phyloP scores from a whole-genome alignment of 2,888 invertebrate species.

The Bibio marci region DNA sequence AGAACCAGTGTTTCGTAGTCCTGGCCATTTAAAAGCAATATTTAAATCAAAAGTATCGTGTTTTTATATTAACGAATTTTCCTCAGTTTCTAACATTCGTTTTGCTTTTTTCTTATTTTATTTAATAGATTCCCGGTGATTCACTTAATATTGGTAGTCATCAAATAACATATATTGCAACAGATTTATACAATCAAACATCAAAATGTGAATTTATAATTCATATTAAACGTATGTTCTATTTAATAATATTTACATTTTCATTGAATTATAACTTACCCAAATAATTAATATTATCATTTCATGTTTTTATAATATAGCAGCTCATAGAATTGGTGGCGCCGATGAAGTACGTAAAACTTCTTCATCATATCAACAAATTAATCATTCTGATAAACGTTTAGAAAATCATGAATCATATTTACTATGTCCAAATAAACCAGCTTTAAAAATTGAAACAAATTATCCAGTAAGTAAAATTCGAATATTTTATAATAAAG shows the following conservation, averaged over 20 bases:
- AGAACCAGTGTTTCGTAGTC: conserved; percentile 44
- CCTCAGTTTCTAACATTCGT: background rate
- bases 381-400: conserved; percentile 4
- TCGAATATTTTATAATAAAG: conserved; percentile 10
- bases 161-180: conserved; percentile 43
- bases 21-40: conserved; percentile 35
- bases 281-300: too few relatives aligned
- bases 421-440: conserved; percentile 23
- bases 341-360: background rate
- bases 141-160: conserved; percentile 39
- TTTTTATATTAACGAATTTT: background rate
- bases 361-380: background rate
- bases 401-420: conserved; percentile 21
- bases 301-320: too few relatives aligned
- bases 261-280: too few relatives aligned
- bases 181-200: conserved; percentile 41
- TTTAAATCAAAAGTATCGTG: conserved; percentile 44
- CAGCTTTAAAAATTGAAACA: conserved; percentile 22
- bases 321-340: too few relatives aligned
- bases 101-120: background rate
- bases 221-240: conserved; percentile 37
- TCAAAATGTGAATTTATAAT: conserved; percentile 46
- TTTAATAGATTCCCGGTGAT: conserved; percentile 39
- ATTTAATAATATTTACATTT: too few relatives aligned
- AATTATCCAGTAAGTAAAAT: conserved; percentile 25